phyloP scores from a whole-genome alignment of 2,888 invertebrate species.

The Cryptocephalus moraei region DNA sequence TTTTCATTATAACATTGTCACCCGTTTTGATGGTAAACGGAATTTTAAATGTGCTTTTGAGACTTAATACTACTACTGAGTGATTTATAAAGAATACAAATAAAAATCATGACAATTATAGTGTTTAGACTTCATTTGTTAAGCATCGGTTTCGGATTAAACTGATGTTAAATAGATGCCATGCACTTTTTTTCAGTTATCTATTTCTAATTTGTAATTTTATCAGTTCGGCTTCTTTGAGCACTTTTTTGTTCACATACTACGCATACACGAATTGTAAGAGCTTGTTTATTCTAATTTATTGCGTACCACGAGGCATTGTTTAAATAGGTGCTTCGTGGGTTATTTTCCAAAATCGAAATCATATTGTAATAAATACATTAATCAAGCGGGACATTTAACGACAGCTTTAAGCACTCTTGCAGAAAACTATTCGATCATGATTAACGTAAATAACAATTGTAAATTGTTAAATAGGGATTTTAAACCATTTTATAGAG shows the following conservation, averaged over 20 bases:
- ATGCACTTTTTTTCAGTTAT: slow-evolving; percentile 24
- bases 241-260: slow-evolving; percentile 12
- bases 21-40: slow-evolving; percentile 14
- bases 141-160: slow-evolving; percentile 10
- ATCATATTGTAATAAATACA: too few species aligned
- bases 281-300: too few species aligned
- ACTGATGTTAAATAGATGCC: slow-evolving; percentile 21
- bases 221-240: slow-evolving; percentile 1
- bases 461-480: too few species aligned
- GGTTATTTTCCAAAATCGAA: too few species aligned
- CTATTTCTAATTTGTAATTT: slow-evolving; percentile 14
- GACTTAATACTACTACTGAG: slow-evolving; percentile 3
- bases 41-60: slow-evolving; percentile 17
- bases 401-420: too few species aligned
- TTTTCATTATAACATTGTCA: slow-evolving; percentile 1
- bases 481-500: too few species aligned
- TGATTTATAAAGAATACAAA: slow-evolving; percentile 17
- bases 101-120: slow-evolving; percentile 41
- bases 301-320: too few species aligned
- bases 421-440: too few species aligned
- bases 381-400: too few species aligned
- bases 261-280: slow-evolving; percentile 2
- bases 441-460: too few species aligned
- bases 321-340: too few species aligned
- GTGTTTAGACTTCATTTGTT: slow-evolving; percentile 35